Conservation (phyloP, 2,113 vertebrate species). For the Sprattus sprattus region DNA sequence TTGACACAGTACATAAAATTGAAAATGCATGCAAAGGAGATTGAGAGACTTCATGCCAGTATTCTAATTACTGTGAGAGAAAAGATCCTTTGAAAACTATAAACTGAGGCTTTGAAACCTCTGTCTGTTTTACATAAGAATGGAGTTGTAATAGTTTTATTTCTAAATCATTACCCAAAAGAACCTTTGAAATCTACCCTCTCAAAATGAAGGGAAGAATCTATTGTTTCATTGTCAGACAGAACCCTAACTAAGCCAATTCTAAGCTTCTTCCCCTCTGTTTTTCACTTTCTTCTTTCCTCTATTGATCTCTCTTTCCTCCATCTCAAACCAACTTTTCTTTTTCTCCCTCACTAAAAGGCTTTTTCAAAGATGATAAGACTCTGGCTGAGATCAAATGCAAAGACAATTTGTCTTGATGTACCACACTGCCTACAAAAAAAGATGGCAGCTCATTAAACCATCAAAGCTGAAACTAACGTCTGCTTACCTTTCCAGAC, state of each 20-base stretch:
- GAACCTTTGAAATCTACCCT: not conserved
- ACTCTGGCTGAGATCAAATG: not conserved
- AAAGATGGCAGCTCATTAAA: not conserved
- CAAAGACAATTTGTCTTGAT: not conserved
- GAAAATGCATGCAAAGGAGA: not conserved
- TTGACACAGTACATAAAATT: not conserved
- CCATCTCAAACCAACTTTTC: not conserved
- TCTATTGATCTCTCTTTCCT: not conserved
- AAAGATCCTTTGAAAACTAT: not conserved
- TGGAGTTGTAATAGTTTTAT: not conserved
- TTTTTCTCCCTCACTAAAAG: not conserved
- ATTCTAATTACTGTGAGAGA: not conserved
- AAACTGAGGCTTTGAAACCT: not conserved
- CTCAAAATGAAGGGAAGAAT: not conserved
- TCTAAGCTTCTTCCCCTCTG: not conserved
- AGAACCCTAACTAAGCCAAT: not conserved
- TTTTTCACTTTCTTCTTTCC: not conserved
- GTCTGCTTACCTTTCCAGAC: conserved; percentile 92
- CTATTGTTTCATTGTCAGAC: not conserved
- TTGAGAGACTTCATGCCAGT: not conserved
- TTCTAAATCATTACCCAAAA: not conserved
- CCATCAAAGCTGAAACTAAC: not conserved
- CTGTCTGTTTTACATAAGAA: not conserved
- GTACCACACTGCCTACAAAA: not conserved
- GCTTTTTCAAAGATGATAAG: not conserved